Base-by-base conservation (phyloP, 92 coral and sea anemone species). In the Epizoanthus illoricatus region DNA sequence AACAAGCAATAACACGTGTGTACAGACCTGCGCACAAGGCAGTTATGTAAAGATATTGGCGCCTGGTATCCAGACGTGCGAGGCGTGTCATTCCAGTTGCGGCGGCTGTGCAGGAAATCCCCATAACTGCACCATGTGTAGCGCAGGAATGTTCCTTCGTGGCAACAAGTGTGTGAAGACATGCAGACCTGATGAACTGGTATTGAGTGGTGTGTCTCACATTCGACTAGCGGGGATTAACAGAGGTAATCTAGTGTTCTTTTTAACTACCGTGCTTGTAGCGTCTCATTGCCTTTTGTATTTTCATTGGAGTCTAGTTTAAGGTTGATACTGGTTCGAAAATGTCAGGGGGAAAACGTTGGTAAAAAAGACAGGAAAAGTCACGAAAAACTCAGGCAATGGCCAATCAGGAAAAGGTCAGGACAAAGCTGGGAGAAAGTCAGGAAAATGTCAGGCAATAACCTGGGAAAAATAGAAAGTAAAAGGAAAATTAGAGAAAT, bases 131-230 rank as follows among this genome's bases (percentile, higher is more conserved):
- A 91, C 94, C 7, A 69, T 84, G 58, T 92, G 97, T 42, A 71
- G 54, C 0, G 39, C 16, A 0, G 60, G 70, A 9, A 69, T 5
- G 45, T 65, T 80, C 23, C 88, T 93, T 0, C 74, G 86, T 40
- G 55, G 49, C 2, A 72, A 70, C 49, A 69, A 20, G 0, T 93
- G 97, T 56, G 85, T 71, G 18, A 36, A 23, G 15, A 79, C 49
- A 55, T 93, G 97, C 52, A 36, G 49, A 2, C 15, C 45, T 60
- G 52, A 39, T 7, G 80, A 86, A 42, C 80, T 86, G 19, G 49
- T 88, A 5, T 84, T 93, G 41, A 84, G 91, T 41, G 97, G 97
- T 24, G 94, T 93, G n/a, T 55, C 86, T 3, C 88, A 88, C 64
- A 91, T 93, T 1, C 84, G 94, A 10, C 88, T 92, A 5, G 94